Evolutionary conservation across 2,888 invertebrate species (phyloP).

Genomic region (Thera britannica): DNA sequence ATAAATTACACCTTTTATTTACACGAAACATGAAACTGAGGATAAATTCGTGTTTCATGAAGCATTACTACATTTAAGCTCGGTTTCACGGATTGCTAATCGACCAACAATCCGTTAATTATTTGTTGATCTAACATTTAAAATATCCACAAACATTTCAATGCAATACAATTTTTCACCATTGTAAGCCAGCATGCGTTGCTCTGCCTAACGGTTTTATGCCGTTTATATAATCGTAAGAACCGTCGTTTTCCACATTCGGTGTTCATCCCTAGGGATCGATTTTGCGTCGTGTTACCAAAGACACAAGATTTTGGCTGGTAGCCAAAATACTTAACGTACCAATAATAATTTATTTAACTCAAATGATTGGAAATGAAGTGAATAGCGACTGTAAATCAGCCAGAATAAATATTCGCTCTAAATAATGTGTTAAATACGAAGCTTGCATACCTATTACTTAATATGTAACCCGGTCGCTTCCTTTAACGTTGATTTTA

Average conservation of each 20-base stretch:
- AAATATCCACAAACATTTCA: neutral
- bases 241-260: conserved; percentile 2
- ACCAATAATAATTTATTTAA: neutral
- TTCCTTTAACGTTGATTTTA: neutral
- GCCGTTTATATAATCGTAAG: conserved; percentile 2
- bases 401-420: too few species aligned
- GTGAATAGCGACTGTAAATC: too few species aligned
- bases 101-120: too few species aligned
- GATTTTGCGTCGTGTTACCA: conserved; percentile 47
- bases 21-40: conserved; percentile 5
- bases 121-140: neutral
- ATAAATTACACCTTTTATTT: conserved; percentile 6
- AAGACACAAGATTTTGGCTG: conserved; percentile 54
- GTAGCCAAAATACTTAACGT: conserved; percentile 51
- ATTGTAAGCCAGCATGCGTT: too few species aligned
- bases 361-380: neutral
- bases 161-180: neutral
- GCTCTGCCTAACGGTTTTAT: neutral
- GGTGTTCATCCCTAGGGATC: conserved; percentile 45
- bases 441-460: neutral
- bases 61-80: too few species aligned
- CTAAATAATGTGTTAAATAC: too few species aligned
- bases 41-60: neutral
- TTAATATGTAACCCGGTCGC: neutral
- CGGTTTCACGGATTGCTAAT: too few species aligned